Evolutionary conservation across 2,113 vertebrate genomes (phyloP).

Genomic region (Thalassoma bifasciatum): DNA sequence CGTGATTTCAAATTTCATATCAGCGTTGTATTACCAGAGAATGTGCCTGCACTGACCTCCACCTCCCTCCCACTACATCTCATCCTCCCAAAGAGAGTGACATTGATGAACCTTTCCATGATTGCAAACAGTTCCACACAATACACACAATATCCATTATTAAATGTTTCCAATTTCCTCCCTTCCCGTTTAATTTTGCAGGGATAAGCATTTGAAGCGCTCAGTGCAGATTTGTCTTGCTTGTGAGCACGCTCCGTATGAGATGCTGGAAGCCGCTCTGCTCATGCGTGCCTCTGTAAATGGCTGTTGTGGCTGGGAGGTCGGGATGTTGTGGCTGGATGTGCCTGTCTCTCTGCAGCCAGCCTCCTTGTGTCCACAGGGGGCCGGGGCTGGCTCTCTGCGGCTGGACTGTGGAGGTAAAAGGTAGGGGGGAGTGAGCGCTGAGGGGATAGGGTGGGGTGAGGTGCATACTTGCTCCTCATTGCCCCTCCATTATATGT

Average conservation of each 20-base stretch:
- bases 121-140: constrained; percentile 63
- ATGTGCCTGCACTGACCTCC: constrained; percentile 1
- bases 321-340: constrained; percentile 79
- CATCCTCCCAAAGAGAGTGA: constrained; percentile 28
- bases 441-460: constrained; percentile 24
- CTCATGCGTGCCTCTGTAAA: constrained; percentile 68
- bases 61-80: constrained; percentile 27
- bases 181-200: constrained; percentile 49
- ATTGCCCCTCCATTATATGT: constrained; percentile 93
- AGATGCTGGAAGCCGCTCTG: constrained; percentile 44
- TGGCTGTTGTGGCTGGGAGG: constrained; percentile 79
- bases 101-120: constrained; percentile 53
- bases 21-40: not conserved
- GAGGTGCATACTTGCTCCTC: constrained; percentile 77
- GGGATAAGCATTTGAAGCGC: constrained; percentile 52
- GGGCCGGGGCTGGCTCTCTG: constrained; percentile 52
- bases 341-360: constrained; percentile 52
- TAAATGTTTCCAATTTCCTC: constrained; percentile 37
- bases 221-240: constrained; percentile 49
- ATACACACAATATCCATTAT: constrained; percentile 60
- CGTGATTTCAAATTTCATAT: not conserved
- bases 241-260: constrained; percentile 34
- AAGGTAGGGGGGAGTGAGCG: constrained; percentile 22
- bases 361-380: constrained; percentile 51
- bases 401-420: constrained; percentile 43